These are phyloP conservation scores for Perca flavescens DNA, from an alignment of 2,113 vertebrate genomes.

Conservation along the genomic window DNA sequence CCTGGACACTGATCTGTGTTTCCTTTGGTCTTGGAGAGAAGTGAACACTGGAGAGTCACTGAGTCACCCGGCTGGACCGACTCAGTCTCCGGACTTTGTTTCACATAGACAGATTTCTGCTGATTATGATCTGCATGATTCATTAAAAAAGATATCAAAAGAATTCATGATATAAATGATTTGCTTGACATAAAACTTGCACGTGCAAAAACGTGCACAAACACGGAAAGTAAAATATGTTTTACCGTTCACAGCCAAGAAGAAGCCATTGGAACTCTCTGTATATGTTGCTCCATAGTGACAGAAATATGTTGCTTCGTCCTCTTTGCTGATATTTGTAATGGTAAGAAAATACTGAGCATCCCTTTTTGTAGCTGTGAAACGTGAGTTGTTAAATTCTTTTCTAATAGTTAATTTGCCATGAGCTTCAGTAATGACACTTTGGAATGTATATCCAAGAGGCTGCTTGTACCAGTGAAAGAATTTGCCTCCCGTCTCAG, in stretches of 20 bases:
- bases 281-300: rapidly evolving
- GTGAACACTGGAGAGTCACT: neutral
- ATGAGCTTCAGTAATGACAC: neutral
- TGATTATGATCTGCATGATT: neutral
- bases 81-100: neutral
- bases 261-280: neutral
- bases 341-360: neutral
- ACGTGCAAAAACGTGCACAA: neutral
- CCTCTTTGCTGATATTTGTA: constrained; percentile 20
- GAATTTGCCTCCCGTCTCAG: neutral
- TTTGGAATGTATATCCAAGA: constrained; percentile 11
- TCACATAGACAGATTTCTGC: neutral
- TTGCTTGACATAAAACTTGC: neutral
- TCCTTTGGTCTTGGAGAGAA: neutral
- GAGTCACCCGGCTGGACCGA: neutral
- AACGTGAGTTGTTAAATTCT: neutral
- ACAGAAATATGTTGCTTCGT: constrained; percentile 46
- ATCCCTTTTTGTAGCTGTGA: neutral
- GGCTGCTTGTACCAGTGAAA: constrained; percentile 37
- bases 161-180: neutral
- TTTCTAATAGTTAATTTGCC: neutral
- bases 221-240: neutral
- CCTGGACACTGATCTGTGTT: constrained; percentile 27
- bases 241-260: constrained; percentile 38
- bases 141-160: neutral